Base-by-base conservation (phyloP, 1,140 invertebrate species). In the Pseudomyrmex flavicornis region DNA sequence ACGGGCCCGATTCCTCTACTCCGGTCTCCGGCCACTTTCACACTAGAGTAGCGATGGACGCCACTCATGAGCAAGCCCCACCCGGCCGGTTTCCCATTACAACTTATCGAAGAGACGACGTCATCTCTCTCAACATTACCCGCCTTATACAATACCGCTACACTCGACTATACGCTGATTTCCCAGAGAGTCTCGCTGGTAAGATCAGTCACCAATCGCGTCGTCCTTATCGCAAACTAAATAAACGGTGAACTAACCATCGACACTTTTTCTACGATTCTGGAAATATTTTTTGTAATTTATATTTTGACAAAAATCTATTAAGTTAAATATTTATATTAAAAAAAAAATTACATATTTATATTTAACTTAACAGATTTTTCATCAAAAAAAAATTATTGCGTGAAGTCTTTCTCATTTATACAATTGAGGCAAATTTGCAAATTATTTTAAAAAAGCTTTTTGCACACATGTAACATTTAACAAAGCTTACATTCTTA, bases 81-180 rank as follows among this genome's bases (percentile, higher is more conserved):
- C 83, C 87, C 59, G 83, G 26, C 10, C 46, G 52, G 63, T 73
- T 87, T 44, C 15, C 15, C 48, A 50, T 61, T 58, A 66, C 48
- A 50, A 84, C 20, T 87, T 89, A 88, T 85, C 86, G 63, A 35
- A 35, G 20, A 20, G 72, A 66, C 73, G 59, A 88, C 87, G 86
- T 85, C 86, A 83, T 35, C 35, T 85, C 86, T 74, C 26, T 59
- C 62, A 15, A 50, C 56, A 46, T 63, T 58, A 82, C 69, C 73
- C 59, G 62, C 65, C 26, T 82, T 56, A 10, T 74, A 2, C 13
- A 35, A 35, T 68, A 17, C 22, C 48, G 48, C 13, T 22, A 44
- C 13, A 2, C 5, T 35, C 13, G 66, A 68, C 17, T 17, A 12
- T 10, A 35, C 15, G 2, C 26, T n/a, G 63, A 77, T 77, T 61